Base-by-base conservation (phyloP, 2,888 invertebrate genomes). In the Synergus itoensis region DNA sequence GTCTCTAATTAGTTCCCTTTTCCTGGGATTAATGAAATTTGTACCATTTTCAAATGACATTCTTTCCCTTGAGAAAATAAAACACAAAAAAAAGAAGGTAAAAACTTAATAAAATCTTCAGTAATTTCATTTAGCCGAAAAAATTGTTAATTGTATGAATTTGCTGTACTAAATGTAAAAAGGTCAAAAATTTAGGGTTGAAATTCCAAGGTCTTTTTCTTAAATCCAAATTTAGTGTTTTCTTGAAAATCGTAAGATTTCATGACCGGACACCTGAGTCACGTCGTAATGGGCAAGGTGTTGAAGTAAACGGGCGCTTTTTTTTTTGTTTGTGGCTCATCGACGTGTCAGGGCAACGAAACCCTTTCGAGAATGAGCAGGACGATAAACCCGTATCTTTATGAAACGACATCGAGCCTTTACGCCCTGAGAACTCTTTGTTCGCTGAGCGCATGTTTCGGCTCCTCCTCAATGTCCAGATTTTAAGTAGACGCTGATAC, bases 251-350 rank as follows among this genome's bases (percentile, higher is more conserved):
- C 53, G n/a, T 53, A 53, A 53, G 53, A n/a, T 53, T 53, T 53
- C 53, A n/a, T 53, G 53, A 53, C 53, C 9, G n/a, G n/a, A 53
- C 53, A 53, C 53, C n/a, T 53, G 53, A 53, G 53, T n/a, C 53
- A 16, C 53, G 53, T 53, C 28, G 69, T 73, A 48, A 73, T 73
- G 41, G 84, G 84, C 83, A 85, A 89, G 89, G 89, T 88, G 89
- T 87, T 85, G 88, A 88, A 86, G 87, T 85, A 86, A 87, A 87
- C 86, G 86, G 87, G 81, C 86, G 85, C 45, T 45, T 48, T 73
- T 65, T 64, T 62, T 88, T 88, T 87, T 85, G 84, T 86, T 82
- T 53, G 82, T 82, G 65, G 77, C 81, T 80, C 82, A 81, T 83
- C 84, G 82, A 81, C 82, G 53, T 78, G 80, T 81, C n/a, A 69